These are phyloP conservation scores for Teleiodes luculella DNA, from an alignment of 2,888 invertebrate species.

Conservation along the genomic window DNA sequence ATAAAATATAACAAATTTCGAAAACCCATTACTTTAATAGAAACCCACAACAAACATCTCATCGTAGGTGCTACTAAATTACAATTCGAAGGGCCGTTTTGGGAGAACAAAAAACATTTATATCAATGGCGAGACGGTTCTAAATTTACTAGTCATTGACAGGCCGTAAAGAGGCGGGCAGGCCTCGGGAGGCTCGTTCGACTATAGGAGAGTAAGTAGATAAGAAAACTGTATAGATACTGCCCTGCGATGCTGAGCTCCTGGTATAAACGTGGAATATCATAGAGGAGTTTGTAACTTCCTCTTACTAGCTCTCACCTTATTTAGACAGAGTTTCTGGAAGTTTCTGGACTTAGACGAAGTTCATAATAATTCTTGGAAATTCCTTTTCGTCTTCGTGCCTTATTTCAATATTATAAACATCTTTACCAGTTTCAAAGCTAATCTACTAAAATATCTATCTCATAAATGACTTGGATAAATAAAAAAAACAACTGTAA, in stretches of 20 bases:
- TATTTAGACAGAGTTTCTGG: too few species aligned
- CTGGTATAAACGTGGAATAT: constrained; percentile 25
- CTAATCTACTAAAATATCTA: too few species aligned
- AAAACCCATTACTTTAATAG: constrained; percentile 10
- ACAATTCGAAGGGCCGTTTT: constrained; percentile 73
- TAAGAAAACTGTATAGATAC: constrained; percentile 67
- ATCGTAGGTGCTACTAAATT: constrained; percentile 62
- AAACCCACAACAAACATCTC: constrained; percentile 35
- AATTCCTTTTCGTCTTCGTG: too few species aligned
- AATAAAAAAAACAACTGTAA: too few species aligned
- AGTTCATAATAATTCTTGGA: too few species aligned
- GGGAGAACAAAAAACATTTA: constrained; percentile 79
- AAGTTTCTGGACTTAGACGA: too few species aligned
- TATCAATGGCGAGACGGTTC: constrained; percentile 74
- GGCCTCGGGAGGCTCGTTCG: constrained; percentile 65
- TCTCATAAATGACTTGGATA: too few species aligned
- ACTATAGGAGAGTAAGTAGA: constrained; percentile 60
- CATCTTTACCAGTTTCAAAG: too few species aligned
- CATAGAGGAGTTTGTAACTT: constrained; percentile 34
- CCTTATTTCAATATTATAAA: too few species aligned
- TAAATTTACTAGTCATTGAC: constrained; percentile 78
- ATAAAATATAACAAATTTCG: background rate
- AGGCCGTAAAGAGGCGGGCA: constrained; percentile 71
- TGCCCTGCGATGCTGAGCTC: constrained; percentile 39
- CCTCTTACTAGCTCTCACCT: too few species aligned